Conservation (phyloP, 2,888 invertebrate species). For the Danaus chrysippus region DNA sequence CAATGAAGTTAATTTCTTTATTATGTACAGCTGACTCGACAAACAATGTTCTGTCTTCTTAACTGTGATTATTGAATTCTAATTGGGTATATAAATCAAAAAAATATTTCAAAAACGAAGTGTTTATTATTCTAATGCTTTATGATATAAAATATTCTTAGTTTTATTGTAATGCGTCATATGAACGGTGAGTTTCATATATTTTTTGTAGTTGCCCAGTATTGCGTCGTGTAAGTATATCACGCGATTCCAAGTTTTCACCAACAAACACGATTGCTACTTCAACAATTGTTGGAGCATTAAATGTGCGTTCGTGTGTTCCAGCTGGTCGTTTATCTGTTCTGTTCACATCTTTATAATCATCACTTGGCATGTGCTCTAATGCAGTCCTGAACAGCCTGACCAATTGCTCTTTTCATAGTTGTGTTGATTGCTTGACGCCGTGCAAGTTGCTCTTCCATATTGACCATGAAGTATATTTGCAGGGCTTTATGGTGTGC, state of each 20-base stretch:
- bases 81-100: no score
- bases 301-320: slow-evolving; percentile 37
- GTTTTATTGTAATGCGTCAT: no score
- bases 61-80: no score
- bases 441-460: slow-evolving; percentile 36
- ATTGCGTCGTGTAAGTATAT: slow-evolving; percentile 32
- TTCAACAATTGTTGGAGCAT: slow-evolving; percentile 38
- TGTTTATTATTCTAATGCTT: no score
- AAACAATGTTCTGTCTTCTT: no score
- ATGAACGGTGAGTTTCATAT: no score
- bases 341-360: slow-evolving; percentile 40
- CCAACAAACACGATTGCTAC: slow-evolving; percentile 38
- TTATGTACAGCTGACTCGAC: no score
- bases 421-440: slow-evolving; percentile 33
- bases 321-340: slow-evolving; percentile 35
- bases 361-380: slow-evolving; percentile 41
- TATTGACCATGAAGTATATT: slow-evolving; percentile 40
- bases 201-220: no score
- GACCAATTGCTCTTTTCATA: slow-evolving; percentile 36
- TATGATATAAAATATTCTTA: no score
- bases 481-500: slow-evolving; percentile 36
- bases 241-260: slow-evolving; percentile 23
- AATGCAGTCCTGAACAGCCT: slow-evolving; percentile 33
- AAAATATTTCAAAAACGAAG: no score
- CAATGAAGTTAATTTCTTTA: no score